Conservation (phyloP, 2,113 vertebrate genomes). For the Furnarius figulus region DNA sequence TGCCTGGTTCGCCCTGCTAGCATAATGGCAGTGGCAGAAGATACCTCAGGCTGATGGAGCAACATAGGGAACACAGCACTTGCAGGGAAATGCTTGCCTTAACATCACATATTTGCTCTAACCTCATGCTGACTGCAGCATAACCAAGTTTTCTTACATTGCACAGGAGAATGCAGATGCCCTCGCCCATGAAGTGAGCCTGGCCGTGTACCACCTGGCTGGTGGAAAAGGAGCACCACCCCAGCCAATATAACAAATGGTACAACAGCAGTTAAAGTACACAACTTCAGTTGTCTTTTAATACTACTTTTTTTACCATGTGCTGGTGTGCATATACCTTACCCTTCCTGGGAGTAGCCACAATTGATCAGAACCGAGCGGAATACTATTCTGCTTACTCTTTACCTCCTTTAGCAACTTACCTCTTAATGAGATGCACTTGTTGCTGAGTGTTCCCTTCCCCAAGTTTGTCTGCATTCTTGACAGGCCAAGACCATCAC, state of each 20-base stretch:
- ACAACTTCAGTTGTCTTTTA: not conserved
- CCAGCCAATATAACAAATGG: constrained; percentile 62
- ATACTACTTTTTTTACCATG: not conserved
- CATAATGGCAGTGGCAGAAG: not conserved
- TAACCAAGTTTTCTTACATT: not conserved
- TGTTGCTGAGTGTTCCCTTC: not conserved
- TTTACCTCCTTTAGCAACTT: not conserved
- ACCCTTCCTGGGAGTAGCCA: not conserved
- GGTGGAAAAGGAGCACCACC: constrained; percentile 88
- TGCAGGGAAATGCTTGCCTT: not conserved
- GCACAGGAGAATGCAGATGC: constrained; percentile 87
- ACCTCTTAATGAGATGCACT: not conserved
- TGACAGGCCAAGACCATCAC: too few relatives aligned
- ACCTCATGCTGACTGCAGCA: not conserved
- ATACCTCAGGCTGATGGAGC: not conserved
- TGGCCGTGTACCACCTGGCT: constrained; percentile 86
- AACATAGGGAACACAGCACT: not conserved
- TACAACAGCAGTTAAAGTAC: not conserved
- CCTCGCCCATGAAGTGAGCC: constrained; percentile 88
- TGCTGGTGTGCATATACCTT: not conserved
- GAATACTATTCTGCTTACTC: not conserved
- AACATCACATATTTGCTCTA: not conserved
- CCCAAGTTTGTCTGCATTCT: not conserved
- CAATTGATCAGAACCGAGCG: not conserved
- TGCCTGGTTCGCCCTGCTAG: not conserved